Conservation (phyloP, 2,888 invertebrate genomes). For the Cataglyphis livida region DNA sequence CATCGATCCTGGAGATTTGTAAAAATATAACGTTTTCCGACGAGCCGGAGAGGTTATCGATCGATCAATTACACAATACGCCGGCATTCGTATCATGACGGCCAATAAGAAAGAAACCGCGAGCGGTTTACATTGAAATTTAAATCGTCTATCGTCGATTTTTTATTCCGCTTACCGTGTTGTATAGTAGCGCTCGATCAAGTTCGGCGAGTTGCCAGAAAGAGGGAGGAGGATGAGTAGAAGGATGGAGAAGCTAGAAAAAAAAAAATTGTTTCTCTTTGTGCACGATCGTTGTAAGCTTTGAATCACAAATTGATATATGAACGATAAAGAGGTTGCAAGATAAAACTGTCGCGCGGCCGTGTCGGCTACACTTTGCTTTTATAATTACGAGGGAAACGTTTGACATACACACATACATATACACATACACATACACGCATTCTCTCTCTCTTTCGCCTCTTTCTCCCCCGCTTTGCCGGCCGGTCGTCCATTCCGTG, state of each 20-base stretch:
- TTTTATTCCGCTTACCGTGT: background rate
- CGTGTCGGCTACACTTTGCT: slow-evolving; percentile 42
- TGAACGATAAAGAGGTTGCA: slow-evolving; percentile 38
- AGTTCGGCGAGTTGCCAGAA: slow-evolving; percentile 5
- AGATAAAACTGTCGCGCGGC: slow-evolving; percentile 41
- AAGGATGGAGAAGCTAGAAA: background rate
- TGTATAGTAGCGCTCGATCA: background rate
- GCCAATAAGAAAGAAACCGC: slow-evolving; percentile 13
- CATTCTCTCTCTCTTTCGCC: background rate
- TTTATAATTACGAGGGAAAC: slow-evolving; percentile 46
- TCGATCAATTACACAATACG: slow-evolving; percentile 26
- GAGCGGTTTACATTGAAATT: slow-evolving; percentile 28
- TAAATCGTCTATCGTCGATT: slow-evolving; percentile 31
- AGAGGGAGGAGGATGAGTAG: background rate
- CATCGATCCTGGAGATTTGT: background rate
- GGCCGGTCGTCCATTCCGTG: slow-evolving; percentile 13
- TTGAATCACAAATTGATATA: slow-evolving; percentile 45
- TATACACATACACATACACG: background rate
- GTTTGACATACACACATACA: slow-evolving; percentile 30
- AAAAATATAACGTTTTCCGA: slow-evolving; percentile 17
- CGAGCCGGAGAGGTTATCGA: background rate
- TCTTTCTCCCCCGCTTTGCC: slow-evolving; percentile 7
- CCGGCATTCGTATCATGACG: slow-evolving; percentile 1
- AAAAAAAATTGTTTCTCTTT: slow-evolving; percentile 37
- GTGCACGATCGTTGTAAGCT: slow-evolving; percentile 17